These are phyloP conservation scores for Passer domesticus DNA, from an alignment of 2,113 vertebrate species.

Conservation along the genomic window DNA sequence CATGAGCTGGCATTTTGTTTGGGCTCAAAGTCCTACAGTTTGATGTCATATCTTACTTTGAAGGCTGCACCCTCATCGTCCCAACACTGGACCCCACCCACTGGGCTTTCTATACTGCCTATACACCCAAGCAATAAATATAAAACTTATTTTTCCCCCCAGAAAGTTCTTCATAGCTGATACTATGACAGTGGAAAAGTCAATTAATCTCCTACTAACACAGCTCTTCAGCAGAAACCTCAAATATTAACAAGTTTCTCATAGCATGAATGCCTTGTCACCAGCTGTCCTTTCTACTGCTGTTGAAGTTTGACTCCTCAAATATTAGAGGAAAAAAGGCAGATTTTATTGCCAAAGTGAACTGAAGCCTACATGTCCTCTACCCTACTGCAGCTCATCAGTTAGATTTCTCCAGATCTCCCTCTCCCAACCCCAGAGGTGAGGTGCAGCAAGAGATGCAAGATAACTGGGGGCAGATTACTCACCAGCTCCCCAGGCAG, in stretches of 20 bases:
- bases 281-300: neutral
- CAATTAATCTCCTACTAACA: neutral
- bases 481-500: neutral
- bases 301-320: neutral
- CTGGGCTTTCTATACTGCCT: neutral
- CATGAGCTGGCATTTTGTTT: neutral
- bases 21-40: neutral
- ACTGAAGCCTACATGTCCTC: neutral
- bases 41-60: neutral
- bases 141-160: neutral
- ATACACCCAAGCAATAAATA: neutral
- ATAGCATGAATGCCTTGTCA: neutral
- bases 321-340: neutral
- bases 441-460: neutral
- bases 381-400: neutral
- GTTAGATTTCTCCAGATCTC: neutral
- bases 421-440: neutral
- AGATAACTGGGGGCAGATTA: neutral
- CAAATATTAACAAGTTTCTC: slow-evolving; percentile 30
- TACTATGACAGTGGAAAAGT: neutral
- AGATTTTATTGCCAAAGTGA: neutral
- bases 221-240: neutral
- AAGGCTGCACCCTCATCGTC: neutral
- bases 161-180: neutral
- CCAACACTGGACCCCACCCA: neutral